A percentile compares a stretch with the other conserved stretches of the same genome.
Conservation (phyloP, 2,797 vertebrate genomes). For the Rhincodon typus region DNA sequence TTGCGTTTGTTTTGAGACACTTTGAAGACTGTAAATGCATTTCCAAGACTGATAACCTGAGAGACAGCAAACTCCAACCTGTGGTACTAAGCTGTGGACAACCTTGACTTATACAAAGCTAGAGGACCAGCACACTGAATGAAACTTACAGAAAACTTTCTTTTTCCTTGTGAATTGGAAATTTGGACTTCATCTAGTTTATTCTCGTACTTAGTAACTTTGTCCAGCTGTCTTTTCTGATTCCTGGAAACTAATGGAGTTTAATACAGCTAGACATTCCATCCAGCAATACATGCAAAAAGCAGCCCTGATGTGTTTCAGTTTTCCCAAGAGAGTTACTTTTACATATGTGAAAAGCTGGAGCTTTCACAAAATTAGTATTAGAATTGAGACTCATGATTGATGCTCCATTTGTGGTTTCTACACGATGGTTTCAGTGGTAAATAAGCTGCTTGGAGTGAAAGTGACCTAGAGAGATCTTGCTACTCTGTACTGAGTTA, state of each 20-base stretch:
- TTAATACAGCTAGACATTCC: not conserved
- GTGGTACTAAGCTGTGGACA: not conserved
- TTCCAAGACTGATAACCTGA: not conserved
- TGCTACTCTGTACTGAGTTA: not conserved
- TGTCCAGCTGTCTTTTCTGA: slow-evolving; percentile 28
- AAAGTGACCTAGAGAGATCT: not conserved
- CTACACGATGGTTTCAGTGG: not conserved
- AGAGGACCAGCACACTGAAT: not conserved
- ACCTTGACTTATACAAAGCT: not conserved
- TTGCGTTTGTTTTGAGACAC: not conserved
- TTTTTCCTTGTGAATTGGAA: not conserved
- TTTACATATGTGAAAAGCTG: not conserved
- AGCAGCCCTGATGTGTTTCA: not conserved
- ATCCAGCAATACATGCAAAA: not conserved
- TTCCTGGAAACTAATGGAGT: not conserved
- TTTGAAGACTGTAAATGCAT: not conserved
- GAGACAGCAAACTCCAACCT: not conserved
- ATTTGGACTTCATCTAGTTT: slow-evolving; percentile 6
- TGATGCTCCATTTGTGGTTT: not conserved
- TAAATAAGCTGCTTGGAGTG: not conserved
- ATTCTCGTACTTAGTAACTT: not conserved
- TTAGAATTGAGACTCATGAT: not conserved
- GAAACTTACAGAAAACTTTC: not conserved
- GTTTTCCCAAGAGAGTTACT: not conserved
- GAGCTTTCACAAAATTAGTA: not conserved